These are phyloP conservation scores for Erannis defoliaria DNA, from an alignment of 2,888 invertebrate genomes.

Conservation along the genomic window DNA sequence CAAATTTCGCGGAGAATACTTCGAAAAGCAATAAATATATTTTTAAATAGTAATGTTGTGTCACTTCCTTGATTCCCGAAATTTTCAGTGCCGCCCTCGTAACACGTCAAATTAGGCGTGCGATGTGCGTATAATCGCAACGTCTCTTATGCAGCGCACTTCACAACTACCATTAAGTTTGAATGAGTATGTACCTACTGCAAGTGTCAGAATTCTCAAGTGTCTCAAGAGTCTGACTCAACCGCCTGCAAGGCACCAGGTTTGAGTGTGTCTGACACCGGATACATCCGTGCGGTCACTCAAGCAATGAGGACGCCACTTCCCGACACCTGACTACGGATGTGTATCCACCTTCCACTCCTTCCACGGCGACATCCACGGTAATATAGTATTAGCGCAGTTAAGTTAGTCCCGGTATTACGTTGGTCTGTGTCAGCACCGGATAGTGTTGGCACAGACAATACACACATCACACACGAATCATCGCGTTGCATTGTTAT, in stretches of 20 bases:
- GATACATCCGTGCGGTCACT: conserved; percentile 31
- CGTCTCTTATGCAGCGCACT: no score
- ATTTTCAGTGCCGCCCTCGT: no score
- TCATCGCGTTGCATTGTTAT: no score
- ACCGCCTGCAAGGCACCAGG: conserved; percentile 1
- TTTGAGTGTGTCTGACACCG: conserved; percentile 1
- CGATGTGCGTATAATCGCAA: no score
- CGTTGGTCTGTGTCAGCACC: not conserved
- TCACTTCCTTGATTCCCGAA: no score
- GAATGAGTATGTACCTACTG: conserved; percentile 6
- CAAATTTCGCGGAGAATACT: no score
- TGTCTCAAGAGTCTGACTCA: not conserved
- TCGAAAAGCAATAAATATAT: no score
- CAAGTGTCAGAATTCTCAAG: not conserved
- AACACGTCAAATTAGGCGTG: no score
- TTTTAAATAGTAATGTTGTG: no score
- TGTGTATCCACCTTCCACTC: conserved; percentile 58
- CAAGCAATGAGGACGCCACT: conserved; percentile 69
- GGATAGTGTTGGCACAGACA: not conserved
- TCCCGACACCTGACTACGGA: conserved; percentile 70
- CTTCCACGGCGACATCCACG: conserved; percentile 48
- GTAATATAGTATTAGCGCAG: conserved; percentile 19
- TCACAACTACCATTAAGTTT: no score
- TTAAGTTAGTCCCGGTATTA: conserved; percentile 19
- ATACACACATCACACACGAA: no score